Evolutionary conservation across 2,888 invertebrate species (phyloP), one percentile per base, ranked within the genome.

Genomic region (Spilosoma lubricipeda): DNA sequence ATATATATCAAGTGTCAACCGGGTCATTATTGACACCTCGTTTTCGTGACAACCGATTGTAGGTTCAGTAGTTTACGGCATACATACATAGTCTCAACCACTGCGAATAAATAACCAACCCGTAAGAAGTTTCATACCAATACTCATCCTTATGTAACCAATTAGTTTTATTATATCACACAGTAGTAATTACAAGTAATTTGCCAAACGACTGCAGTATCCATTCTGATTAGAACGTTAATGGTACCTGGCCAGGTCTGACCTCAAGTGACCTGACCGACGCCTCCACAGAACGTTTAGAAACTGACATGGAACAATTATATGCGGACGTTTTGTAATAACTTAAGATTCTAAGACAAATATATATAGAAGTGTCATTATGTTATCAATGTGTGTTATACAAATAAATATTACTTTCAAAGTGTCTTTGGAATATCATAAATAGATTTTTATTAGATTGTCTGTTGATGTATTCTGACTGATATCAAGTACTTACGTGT

Each of bases 221-320:
- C 70, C 79, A 76, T 72, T 84, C 85, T 87, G 88, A 89, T 89
- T 89, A 88, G 82, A 80, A 69, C 73, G 85, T 88, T 86, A 86
- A 84, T 88, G 84, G 84, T 82, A 79, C 83, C 77, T 79, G 80
- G 79, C 82, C 78, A 80, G 76, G 86, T 86, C 83, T 86, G 76
- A 89, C 88, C 89, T 83, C 72, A 1, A 33, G 11, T 80, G 77
- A 85, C 84, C 84, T 39, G 69, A 11, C 45, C 42, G 77, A 82
- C 85, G 86, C 85, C 85, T 80, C 81, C 80, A 76, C 83, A 68
- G 1, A 39, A 20, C 67, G 70, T 67, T 77, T 73, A 67, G 70
- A 77, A 77, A 82, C 80, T 74, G 70, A 75, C 69, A 80, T 70
- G 56, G 63, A 67, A 67, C 68, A 18, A 39, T 70, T 65, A 73